Percentiles rank a stretch among this genome's conserved stretches.
phyloP scores from a whole-genome alignment of 2,888 invertebrate species.

The Hedya salicella region DNA sequence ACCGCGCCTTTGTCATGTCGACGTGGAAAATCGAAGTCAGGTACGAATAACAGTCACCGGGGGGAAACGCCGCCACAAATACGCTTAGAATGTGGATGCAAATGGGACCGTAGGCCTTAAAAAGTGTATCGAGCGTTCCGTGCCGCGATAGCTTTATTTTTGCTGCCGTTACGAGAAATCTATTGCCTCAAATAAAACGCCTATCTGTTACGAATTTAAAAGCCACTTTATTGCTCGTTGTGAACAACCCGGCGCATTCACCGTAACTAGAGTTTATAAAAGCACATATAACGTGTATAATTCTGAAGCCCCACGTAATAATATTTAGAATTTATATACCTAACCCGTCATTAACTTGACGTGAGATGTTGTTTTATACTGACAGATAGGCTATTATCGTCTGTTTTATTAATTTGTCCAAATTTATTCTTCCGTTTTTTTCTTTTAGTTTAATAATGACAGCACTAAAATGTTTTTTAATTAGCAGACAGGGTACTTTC shows the following conservation, averaged over 20 bases:
- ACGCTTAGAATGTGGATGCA: constrained; percentile 80
- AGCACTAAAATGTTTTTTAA: background rate
- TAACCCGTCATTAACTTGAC: constrained; percentile 39
- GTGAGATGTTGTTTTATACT: constrained; percentile 34
- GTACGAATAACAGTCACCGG: constrained; percentile 63
- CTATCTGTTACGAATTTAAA: constrained; percentile 77
- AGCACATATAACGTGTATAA: constrained; percentile 41
- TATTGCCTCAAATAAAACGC: constrained; percentile 80
- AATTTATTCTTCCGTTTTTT: too few relatives aligned
- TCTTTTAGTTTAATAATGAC: background rate
- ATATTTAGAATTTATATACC: constrained; percentile 48
- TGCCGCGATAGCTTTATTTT: constrained; percentile 77
- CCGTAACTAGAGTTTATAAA: constrained; percentile 52
- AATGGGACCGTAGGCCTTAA: constrained; percentile 77
- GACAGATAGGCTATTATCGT: constrained; percentile 37
- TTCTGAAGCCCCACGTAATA: constrained; percentile 49
- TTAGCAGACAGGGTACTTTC: constrained; percentile 1
- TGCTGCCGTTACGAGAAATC: constrained; percentile 77
- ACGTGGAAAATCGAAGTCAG: constrained; percentile 79
- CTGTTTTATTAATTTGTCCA: constrained; percentile 34
- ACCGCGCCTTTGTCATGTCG: constrained; percentile 83
- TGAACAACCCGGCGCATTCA: constrained; percentile 58
- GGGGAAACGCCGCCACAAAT: constrained; percentile 79
- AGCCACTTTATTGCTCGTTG: constrained; percentile 68
- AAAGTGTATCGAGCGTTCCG: constrained; percentile 71